These are phyloP conservation scores for Lepidotrigona ventralis DNA, from an alignment of 1,140 invertebrate species.

Conservation along the genomic window DNA sequence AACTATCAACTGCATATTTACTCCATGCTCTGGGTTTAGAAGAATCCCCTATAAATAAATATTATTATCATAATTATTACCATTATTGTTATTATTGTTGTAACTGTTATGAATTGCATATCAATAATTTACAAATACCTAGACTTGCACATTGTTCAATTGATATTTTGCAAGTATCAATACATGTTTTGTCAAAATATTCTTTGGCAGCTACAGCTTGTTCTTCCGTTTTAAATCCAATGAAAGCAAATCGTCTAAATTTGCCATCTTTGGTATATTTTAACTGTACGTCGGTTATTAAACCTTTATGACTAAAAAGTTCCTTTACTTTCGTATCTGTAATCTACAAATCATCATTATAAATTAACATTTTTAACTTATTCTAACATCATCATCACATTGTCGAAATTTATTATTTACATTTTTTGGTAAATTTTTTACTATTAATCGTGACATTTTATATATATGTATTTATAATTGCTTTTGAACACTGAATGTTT, in stretches of 20 bases:
- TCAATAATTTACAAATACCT: conserved; percentile 8
- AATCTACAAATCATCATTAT: conserved; percentile 81
- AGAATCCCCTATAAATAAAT: conserved; percentile 82
- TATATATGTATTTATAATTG: background rate
- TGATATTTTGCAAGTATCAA: conserved; percentile 89
- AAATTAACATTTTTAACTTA: background rate
- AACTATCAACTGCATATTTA: conserved; percentile 88
- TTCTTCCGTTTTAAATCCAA: conserved; percentile 91
- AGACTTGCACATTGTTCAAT: conserved; percentile 89
- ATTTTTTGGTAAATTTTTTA: conserved; percentile 91
- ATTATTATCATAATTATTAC: background rate
- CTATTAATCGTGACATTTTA: conserved; percentile 89
- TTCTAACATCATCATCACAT: background rate
- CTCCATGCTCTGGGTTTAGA: conserved; percentile 95
- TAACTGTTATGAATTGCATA: background rate
- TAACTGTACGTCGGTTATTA: conserved; percentile 94
- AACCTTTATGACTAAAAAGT: conserved; percentile 89
- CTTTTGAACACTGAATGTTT: background rate
- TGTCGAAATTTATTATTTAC: conserved; percentile 68
- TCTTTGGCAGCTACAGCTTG: conserved; percentile 88
- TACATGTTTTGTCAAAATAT: conserved; percentile 91
- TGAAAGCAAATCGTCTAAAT: conserved; percentile 95
- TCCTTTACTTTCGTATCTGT: conserved; percentile 87
- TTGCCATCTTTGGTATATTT: conserved; percentile 95
- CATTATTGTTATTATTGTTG: background rate